phyloP scores from a whole-genome alignment of 2,113 vertebrate species.

The Pseudorectes ferrugineus region DNA sequence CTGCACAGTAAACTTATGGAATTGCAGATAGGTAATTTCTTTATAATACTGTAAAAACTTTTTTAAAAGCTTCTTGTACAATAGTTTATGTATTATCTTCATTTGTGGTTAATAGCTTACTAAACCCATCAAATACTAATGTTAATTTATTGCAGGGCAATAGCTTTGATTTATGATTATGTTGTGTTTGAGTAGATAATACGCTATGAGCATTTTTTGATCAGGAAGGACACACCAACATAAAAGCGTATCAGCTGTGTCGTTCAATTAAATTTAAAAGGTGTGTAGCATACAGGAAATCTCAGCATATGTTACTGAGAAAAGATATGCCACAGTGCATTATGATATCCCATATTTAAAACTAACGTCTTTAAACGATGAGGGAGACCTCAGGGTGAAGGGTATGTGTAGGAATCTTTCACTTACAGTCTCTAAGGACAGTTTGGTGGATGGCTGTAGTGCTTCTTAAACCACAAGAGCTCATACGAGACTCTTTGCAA shows the following conservation, averaged over 20 bases:
- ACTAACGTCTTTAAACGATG: background rate
- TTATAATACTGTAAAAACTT: background rate
- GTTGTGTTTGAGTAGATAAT: background rate
- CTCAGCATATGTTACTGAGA: background rate
- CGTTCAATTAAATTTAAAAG: background rate
- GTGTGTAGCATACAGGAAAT: background rate
- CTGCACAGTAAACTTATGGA: background rate
- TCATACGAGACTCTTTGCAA: background rate
- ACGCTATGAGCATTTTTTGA: background rate
- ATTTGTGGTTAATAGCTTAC: background rate
- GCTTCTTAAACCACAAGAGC: background rate
- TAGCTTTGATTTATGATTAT: background rate
- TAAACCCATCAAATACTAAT: background rate
- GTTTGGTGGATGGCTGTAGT: background rate
- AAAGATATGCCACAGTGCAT: background rate
- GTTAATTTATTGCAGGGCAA: background rate
- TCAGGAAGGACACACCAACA: background rate
- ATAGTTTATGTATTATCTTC: background rate
- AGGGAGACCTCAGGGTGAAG: background rate
- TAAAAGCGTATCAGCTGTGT: background rate
- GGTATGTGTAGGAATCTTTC: background rate
- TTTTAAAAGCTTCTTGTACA: background rate
- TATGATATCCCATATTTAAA: background rate
- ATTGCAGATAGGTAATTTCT: background rate
- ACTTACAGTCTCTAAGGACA: background rate